These are phyloP conservation scores for Ariopsis seemanni DNA, from an alignment of 2,113 vertebrate species.

Conservation along the genomic window DNA sequence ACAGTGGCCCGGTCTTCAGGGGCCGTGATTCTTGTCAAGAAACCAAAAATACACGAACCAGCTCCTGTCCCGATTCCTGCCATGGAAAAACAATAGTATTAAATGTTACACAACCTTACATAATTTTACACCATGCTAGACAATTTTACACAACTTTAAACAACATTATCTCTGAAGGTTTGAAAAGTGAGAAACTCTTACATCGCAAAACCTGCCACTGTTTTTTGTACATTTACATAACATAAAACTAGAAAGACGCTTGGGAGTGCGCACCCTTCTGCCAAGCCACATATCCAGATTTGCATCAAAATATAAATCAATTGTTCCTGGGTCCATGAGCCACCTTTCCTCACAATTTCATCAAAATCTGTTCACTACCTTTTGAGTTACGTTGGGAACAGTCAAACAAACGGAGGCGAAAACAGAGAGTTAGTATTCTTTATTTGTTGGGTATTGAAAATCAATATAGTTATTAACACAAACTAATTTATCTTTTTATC, in stretches of 20 bases:
- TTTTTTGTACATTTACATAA: neutral
- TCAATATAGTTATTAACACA: neutral
- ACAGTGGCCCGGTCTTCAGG: constrained; percentile 75
- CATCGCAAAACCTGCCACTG: neutral
- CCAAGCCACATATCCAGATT: too few species aligned
- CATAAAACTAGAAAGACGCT: neutral
- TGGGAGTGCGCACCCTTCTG: too few species aligned
- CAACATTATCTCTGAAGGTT: neutral
- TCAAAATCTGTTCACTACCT: too few species aligned
- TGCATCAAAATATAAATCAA: too few species aligned
- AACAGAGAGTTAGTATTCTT: too few species aligned
- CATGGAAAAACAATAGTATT: neutral
- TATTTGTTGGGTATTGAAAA: neutral
- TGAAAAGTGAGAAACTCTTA: neutral
- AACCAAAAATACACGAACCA: constrained; percentile 79
- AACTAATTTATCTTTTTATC: neutral
- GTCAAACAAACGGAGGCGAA: too few species aligned
- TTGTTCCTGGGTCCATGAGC: too few species aligned
- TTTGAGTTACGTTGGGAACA: too few species aligned
- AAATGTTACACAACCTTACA: neutral
- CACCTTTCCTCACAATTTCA: too few species aligned
- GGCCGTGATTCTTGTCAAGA: constrained; percentile 72
- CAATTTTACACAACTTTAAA: neutral
- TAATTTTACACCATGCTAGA: neutral
- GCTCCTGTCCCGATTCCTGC: constrained; percentile 78